A percentile compares a stretch with the other conserved stretches of the same genome.
Evolutionary conservation across 1,140 invertebrate genomes (phyloP).

Genomic region (Drusus annulatus): DNA sequence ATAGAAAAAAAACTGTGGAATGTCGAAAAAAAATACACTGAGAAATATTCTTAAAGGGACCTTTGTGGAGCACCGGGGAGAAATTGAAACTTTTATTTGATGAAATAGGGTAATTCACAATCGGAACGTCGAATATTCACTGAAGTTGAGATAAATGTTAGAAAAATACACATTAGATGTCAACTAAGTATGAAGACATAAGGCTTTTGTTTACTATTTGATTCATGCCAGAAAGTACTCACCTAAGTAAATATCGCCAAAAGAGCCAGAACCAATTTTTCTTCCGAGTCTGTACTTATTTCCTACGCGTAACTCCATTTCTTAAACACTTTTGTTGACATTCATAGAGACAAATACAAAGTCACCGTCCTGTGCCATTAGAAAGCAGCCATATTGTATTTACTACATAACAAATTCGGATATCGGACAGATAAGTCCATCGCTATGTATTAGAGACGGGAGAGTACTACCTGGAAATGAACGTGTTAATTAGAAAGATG

Average conservation of each 20-base stretch:
- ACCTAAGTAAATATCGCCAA: constrained; percentile 99
- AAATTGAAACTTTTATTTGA: background rate
- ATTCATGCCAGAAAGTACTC: constrained; percentile 64
- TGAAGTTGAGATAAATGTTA: constrained; percentile 11
- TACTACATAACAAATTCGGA: constrained; percentile 51
- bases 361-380: constrained; percentile 52
- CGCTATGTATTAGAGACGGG: constrained; percentile 31
- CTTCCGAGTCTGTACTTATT: constrained; percentile 97
- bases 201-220: constrained; percentile 52
- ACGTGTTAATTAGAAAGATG: constrained; percentile 32
- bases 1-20: constrained; percentile 38
- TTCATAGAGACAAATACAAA: constrained; percentile 53
- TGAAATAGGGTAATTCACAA: background rate
- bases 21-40: constrained; percentile 33
- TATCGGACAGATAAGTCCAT: constrained; percentile 46
- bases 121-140: background rate
- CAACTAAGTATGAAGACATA: constrained; percentile 35
- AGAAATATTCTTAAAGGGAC: constrained; percentile 15
- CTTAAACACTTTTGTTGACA: constrained; percentile 53
- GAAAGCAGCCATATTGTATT: constrained; percentile 54
- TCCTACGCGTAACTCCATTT: constrained; percentile 97
- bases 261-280: constrained; percentile 98
- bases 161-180: constrained; percentile 50
- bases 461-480: constrained; percentile 45
- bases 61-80: background rate